A percentile compares a stretch with the other conserved stretches of the same genome.
Evolutionary conservation across 2,113 vertebrate genomes (phyloP).

Genomic region (Ciconia boyciana): DNA sequence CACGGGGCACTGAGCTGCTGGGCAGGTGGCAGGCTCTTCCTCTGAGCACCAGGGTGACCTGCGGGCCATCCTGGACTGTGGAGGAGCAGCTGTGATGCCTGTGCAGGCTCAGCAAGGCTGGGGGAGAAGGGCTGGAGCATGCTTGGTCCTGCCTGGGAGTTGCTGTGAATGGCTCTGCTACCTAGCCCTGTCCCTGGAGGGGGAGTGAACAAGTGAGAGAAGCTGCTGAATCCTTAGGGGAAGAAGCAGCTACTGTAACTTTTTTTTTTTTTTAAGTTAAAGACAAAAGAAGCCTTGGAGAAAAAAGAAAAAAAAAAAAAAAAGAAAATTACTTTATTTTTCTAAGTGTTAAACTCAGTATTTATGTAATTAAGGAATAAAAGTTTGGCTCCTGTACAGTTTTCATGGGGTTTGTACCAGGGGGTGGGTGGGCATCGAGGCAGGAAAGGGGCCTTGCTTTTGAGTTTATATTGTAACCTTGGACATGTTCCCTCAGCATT

Average conservation of each 20-base stretch:
- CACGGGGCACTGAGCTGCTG: neutral
- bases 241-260: slow-evolving; percentile 77
- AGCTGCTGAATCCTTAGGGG: slow-evolving; percentile 68
- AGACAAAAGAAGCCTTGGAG: slow-evolving; percentile 73
- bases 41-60: neutral
- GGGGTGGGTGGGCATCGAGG: slow-evolving; percentile 45
- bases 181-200: slow-evolving; percentile 42
- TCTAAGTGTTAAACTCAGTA: slow-evolving; percentile 87
- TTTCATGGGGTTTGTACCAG: slow-evolving; percentile 70
- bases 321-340: slow-evolving; percentile 85
- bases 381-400: slow-evolving; percentile 73
- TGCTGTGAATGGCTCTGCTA: slow-evolving; percentile 69
- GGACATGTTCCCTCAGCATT: slow-evolving; percentile 67
- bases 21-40: neutral
- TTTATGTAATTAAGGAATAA: slow-evolving; percentile 85
- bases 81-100: slow-evolving; percentile 21
- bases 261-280: slow-evolving; percentile 73
- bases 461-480: slow-evolving; percentile 67
- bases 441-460: slow-evolving; percentile 67
- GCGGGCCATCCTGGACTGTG: neutral
- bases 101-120: neutral
- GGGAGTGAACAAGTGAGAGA: slow-evolving; percentile 53
- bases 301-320: slow-evolving; percentile 23
- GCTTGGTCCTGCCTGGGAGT: slow-evolving; percentile 47
- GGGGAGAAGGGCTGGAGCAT: slow-evolving; percentile 38